Evolutionary conservation across 2,113 vertebrate species (phyloP).

Genomic region (Myotis lucifugus): DNA sequence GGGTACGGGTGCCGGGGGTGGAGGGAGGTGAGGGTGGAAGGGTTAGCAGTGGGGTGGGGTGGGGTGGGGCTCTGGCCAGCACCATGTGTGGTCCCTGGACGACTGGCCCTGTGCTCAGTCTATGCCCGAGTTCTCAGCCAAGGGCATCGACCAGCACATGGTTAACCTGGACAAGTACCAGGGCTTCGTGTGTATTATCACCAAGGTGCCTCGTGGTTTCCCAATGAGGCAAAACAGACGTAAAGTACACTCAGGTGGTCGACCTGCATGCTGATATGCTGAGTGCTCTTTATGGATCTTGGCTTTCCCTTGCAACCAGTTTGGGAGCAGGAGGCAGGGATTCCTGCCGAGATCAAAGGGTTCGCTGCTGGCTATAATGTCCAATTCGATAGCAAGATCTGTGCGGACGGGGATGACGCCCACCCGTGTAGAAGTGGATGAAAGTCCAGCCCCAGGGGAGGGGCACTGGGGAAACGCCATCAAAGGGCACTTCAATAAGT

Average conservation of each 20-base stretch:
- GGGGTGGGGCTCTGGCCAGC: not conserved
- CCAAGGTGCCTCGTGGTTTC: slow-evolving; percentile 90
- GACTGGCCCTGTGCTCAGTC: slow-evolving; percentile 90
- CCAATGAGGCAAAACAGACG: slow-evolving; percentile 94
- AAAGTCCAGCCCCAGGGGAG: slow-evolving; percentile 93
- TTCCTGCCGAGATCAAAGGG: slow-evolving; percentile 89
- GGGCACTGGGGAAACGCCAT: slow-evolving; percentile 93
- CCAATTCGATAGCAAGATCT: slow-evolving; percentile 93
- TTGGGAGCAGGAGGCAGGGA: slow-evolving; percentile 96
- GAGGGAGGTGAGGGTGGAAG: too few species aligned
- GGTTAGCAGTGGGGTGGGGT: too few species aligned
- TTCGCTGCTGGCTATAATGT: slow-evolving; percentile 90
- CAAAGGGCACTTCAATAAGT: slow-evolving; percentile 99
- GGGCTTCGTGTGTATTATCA: slow-evolving; percentile 92
- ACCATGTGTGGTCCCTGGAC: slow-evolving; percentile 14
- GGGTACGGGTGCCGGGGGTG: too few species aligned
- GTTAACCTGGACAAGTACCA: slow-evolving; percentile 93
- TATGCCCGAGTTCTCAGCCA: slow-evolving; percentile 92
- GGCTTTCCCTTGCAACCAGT: slow-evolving; percentile 98
- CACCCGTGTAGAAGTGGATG: slow-evolving; percentile 97
- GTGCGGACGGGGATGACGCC: slow-evolving; percentile 89
- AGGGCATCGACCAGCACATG: slow-evolving; percentile 91
- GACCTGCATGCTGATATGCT: slow-evolving; percentile 91
- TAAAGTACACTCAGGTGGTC: slow-evolving; percentile 98
- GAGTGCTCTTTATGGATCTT: too few species aligned